These are phyloP conservation scores for Hoplodrina ambigua DNA, from an alignment of 2,888 invertebrate genomes.

Conservation along the genomic window DNA sequence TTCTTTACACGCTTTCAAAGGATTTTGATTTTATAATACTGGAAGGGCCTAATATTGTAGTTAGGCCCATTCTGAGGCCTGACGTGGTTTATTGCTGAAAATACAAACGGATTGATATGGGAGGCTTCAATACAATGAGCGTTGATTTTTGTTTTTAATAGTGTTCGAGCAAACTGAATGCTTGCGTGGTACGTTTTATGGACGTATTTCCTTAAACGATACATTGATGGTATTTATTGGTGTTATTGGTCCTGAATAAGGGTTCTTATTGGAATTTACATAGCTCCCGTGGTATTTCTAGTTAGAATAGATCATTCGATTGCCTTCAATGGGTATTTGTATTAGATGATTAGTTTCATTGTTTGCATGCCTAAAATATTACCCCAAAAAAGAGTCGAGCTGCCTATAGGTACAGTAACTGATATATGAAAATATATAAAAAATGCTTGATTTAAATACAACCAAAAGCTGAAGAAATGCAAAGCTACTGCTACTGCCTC, in stretches of 20 bases:
- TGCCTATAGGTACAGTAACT: too few relatives aligned
- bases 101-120: constrained; percentile 63
- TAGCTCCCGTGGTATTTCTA: background rate
- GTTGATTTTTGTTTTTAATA: constrained; percentile 59
- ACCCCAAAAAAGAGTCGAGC: too few relatives aligned
- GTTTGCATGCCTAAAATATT: too few relatives aligned
- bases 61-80: constrained; percentile 69
- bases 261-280: constrained; percentile 20
- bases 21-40: constrained; percentile 83
- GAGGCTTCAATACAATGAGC: constrained; percentile 51
- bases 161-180: constrained; percentile 1
- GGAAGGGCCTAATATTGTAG: constrained; percentile 70
- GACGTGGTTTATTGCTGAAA: constrained; percentile 72
- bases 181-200: constrained; percentile 31
- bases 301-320: constrained; percentile 13
- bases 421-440: too few relatives aligned
- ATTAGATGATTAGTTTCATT: background rate
- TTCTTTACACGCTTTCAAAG: constrained; percentile 81
- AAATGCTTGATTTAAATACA: too few relatives aligned
- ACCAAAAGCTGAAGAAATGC: too few relatives aligned
- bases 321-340: background rate
- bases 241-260: constrained; percentile 35
- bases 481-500: background rate
- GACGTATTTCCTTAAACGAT: constrained; percentile 43
- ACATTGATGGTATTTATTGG: constrained; percentile 34